Conservation (phyloP, 2,888 invertebrate species). For the Tenthredo distinguenda region DNA sequence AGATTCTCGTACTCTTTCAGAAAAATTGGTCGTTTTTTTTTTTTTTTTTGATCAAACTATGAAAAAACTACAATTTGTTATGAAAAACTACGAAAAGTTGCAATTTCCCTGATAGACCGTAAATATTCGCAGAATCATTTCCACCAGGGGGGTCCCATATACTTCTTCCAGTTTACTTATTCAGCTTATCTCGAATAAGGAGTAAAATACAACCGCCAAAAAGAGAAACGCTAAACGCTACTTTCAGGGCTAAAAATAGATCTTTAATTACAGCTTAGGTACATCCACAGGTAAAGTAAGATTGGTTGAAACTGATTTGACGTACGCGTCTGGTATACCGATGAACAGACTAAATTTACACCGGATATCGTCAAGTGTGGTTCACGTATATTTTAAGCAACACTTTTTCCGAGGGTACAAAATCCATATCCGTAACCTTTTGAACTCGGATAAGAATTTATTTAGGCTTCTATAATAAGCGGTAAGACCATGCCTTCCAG, state of each 20-base stretch:
- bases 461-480: neutral
- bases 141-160: too few relatives aligned
- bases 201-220: neutral
- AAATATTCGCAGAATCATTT: too few relatives aligned
- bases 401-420: neutral
- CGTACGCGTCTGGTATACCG: neutral
- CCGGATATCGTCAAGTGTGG: neutral
- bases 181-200: neutral
- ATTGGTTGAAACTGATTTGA: neutral
- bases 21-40: too few relatives aligned
- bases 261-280: neutral
- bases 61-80: too few relatives aligned
- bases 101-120: too few relatives aligned
- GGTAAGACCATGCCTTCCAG: neutral
- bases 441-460: neutral
- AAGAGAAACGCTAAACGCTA: neutral
- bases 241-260: neutral
- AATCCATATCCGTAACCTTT: neutral
- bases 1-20: too few relatives aligned
- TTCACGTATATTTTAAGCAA: neutral
- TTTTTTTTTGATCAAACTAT: too few relatives aligned
- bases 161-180: neutral
- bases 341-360: constrained; percentile 25
- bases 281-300: neutral
- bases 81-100: too few relatives aligned